A percentile compares a stretch with the other conserved stretches of the same genome.
Evolutionary conservation across 1,140 invertebrate genomes (phyloP).

Genomic region (Frieseomelitta varia): DNA sequence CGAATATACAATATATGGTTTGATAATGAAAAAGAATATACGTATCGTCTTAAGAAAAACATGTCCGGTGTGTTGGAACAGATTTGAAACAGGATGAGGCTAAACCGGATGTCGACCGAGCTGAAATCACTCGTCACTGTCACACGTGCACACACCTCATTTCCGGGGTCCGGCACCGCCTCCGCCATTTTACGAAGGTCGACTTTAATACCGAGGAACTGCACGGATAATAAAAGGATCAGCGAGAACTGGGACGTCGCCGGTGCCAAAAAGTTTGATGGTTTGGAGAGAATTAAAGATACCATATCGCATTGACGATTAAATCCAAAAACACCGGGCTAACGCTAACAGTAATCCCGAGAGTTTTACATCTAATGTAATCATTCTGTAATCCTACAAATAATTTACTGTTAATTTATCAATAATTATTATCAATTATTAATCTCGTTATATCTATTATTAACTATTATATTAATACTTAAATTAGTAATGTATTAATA

Average conservation of each 20-base stretch:
- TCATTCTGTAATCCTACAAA: no score
- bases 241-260: slow-evolving; percentile 31
- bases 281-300: slow-evolving; percentile 23
- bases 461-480: no score
- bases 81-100: slow-evolving; percentile 18
- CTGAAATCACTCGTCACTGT: not conserved
- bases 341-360: not conserved
- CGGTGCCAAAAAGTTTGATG: slow-evolving; percentile 52
- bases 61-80: not conserved
- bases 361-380: not conserved
- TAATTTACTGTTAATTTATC: no score
- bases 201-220: slow-evolving; percentile 41
- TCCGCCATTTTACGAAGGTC: slow-evolving; percentile 35
- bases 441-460: no score
- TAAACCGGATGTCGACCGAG: slow-evolving; percentile 6
- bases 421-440: no score
- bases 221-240: slow-evolving; percentile 50
- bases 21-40: no score
- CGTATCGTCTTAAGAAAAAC: no score
- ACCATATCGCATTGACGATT: not conserved
- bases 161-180: slow-evolving; percentile 25
- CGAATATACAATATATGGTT: no score
- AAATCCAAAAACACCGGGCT: slow-evolving; percentile 32
- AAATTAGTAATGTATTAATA: no score
- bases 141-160: not conserved